These are phyloP conservation scores for Leucoraja erinaceus DNA, from an alignment of 2,113 vertebrate genomes.

Conservation along the genomic window DNA sequence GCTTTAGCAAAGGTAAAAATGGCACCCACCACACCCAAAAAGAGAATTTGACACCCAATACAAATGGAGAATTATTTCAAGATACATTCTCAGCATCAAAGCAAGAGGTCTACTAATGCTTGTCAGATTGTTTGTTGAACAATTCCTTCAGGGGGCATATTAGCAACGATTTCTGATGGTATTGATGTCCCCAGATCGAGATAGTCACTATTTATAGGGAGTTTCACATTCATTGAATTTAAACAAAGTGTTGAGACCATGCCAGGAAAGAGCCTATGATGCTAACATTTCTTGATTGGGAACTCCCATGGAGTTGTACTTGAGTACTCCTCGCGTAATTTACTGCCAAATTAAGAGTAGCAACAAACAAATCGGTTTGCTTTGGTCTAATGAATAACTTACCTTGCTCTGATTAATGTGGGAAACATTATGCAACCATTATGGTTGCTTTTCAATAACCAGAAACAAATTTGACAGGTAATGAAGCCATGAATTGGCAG, in stretches of 20 bases:
- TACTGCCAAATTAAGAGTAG: background rate
- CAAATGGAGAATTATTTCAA: background rate
- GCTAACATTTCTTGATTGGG: background rate
- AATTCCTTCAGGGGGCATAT: background rate
- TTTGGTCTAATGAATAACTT: background rate
- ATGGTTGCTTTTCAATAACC: background rate
- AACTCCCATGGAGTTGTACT: background rate
- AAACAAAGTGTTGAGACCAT: background rate
- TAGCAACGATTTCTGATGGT: background rate
- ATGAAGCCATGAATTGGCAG: background rate
- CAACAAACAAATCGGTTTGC: background rate
- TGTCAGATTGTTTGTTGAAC: background rate
- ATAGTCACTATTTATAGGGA: background rate
- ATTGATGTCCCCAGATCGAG: background rate
- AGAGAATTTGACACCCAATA: background rate
- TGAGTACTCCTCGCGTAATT: background rate
- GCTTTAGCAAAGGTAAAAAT: background rate
- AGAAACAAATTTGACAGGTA: background rate
- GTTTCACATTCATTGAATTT: background rate
- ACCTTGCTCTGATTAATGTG: background rate
- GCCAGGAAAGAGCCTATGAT: background rate
- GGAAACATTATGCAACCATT: background rate
- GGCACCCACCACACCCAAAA: background rate
- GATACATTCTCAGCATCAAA: background rate
- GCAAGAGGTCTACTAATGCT: background rate